Conservation (phyloP, 2,888 invertebrate genomes). For the Imbricaverruca yamaguchii region DNA sequence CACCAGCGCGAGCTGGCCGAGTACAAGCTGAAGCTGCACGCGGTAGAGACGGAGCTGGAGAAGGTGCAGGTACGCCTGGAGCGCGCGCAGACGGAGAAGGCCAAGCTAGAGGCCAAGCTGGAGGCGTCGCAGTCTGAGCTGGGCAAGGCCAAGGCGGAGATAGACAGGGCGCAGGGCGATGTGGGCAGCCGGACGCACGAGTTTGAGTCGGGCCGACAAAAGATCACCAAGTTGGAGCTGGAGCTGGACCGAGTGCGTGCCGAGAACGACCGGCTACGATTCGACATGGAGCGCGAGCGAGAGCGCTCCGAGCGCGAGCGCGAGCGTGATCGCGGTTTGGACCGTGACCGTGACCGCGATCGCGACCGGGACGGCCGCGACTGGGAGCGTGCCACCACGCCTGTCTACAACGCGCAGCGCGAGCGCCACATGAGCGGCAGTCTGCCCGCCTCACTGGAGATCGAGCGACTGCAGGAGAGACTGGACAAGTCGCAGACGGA, state of each 20-base stretch:
- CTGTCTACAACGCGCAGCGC: conserved; percentile 17
- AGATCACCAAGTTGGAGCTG: conserved; percentile 72
- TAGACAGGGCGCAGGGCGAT: conserved; percentile 84
- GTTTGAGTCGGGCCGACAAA: conserved; percentile 76
- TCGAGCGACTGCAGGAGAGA: conserved; percentile 49
- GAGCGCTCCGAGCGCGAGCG: conserved; percentile 24
- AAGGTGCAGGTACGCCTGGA: conserved; percentile 65
- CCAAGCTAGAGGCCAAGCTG: conserved; percentile 78
- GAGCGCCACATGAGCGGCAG: conserved; percentile 24
- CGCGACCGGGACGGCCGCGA: background rate
- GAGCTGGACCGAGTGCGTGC: conserved; percentile 66
- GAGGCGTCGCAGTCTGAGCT: conserved; percentile 89
- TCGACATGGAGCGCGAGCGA: conserved; percentile 62
- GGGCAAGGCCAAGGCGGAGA: conserved; percentile 86
- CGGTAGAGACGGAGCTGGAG: conserved; percentile 68
- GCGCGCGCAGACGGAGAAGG: conserved; percentile 81
- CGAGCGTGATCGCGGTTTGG: conserved; percentile 25
- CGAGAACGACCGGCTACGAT: conserved; percentile 53
- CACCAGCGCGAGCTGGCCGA: conserved; percentile 90
- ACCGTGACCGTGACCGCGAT: conserved; percentile 29
- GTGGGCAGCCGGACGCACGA: conserved; percentile 82
- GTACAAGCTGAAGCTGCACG: conserved; percentile 87
- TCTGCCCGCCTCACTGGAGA: conserved; percentile 40
- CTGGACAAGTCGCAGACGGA: conserved; percentile 79
- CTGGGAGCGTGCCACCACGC: conserved; percentile 19